Evolutionary conservation across 2,113 vertebrate species (phyloP), one percentile per base, ranked within the genome.

Genomic region (Colinus virginianus): DNA sequence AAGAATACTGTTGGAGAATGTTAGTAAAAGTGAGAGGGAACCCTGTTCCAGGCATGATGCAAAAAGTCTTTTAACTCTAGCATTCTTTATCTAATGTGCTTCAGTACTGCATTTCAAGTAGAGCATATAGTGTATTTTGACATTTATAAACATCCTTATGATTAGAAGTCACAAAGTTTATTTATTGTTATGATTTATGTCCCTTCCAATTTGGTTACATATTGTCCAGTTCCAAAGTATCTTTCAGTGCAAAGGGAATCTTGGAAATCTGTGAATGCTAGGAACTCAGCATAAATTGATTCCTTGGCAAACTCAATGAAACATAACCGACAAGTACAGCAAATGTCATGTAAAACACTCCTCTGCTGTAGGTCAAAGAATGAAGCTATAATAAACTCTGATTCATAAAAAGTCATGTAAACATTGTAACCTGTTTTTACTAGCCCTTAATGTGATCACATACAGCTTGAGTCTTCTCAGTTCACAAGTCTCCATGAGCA

Each of bases 321-420:
- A 97, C 74, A 75, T 95, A 96, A 96, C 96, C 97, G 96, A 97
- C 88, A 96, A 96, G 93, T 64, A 78, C 85, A 84, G 85, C 84
- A 87, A 95, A 96, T 95, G 15, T 87, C 96, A 95, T 96, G 85
- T 97, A 97, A 98, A 98, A 95, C 61, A 72, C 56, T 97, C 95
- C 93, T 96, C 92, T n/a, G 94, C 95, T 97, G 97, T 96, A 98
- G 97, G 96, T 95, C 97, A 64, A 48, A 92, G 97, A 97, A 94
- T 88, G 84, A 89, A 96, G 90, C 95, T 84, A 90, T 94, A 98
- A 97, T 97, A 98, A 98, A 98, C 97, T 96, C 95, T 97, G 97
- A 98, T 97, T 97, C 97, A 97, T 98, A 97, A 97, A 98, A 97
- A 97, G 95, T 97, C 95, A 96, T 97, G 97, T 97, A 98, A 98